phyloP scores from a whole-genome alignment of 2,888 invertebrate species.

The Papilio demoleus region DNA sequence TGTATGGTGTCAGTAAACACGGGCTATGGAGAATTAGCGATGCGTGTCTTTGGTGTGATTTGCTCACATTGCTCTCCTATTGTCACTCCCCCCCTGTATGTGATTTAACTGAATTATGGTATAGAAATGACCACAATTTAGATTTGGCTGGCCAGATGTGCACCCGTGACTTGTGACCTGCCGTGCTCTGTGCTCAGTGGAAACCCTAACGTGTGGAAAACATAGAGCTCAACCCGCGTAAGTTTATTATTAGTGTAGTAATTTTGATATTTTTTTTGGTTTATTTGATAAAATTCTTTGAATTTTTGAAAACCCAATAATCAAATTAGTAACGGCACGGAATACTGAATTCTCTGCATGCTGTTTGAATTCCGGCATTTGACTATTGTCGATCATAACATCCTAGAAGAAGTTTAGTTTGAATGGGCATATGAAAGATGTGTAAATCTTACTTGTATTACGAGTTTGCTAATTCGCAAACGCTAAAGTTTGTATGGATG shows the following conservation, averaged over 20 bases:
- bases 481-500: too few relatives aligned
- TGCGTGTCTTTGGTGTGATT: constrained; percentile 81
- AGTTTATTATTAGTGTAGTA: constrained; percentile 52
- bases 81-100: constrained; percentile 79
- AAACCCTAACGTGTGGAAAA: constrained; percentile 56
- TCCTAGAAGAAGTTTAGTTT: too few relatives aligned
- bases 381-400: too few relatives aligned
- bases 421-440: too few relatives aligned
- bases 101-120: constrained; percentile 82
- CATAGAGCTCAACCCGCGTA: constrained; percentile 65
- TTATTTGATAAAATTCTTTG: too few relatives aligned
- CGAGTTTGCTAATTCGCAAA: too few relatives aligned
- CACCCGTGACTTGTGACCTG: constrained; percentile 58
- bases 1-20: constrained; percentile 65
- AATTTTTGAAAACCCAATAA: too few relatives aligned
- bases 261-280: too few relatives aligned
- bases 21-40: constrained; percentile 78
- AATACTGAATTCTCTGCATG: too few relatives aligned
- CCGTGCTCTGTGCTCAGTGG: constrained; percentile 57
- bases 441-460: too few relatives aligned
- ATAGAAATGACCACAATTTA: constrained; percentile 79
- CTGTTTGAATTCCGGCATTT: too few relatives aligned
- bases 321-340: too few relatives aligned
- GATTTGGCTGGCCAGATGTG: constrained; percentile 74
- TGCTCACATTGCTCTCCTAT: constrained; percentile 81